Evolutionary conservation across 2,888 invertebrate genomes (phyloP).

Genomic region (Itoplectis maculator): DNA sequence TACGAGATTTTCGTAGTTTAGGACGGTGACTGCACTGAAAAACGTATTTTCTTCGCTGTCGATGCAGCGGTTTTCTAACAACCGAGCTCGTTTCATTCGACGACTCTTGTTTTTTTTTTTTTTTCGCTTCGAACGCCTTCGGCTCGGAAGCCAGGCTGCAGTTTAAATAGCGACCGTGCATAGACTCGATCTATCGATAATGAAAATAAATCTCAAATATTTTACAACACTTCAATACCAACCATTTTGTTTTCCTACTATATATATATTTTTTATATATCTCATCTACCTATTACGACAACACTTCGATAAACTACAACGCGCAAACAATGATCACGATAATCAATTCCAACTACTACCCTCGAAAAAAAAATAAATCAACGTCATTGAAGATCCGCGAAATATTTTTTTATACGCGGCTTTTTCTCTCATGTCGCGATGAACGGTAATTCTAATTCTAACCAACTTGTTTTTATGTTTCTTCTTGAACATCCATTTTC

Average conservation of each 20-base stretch:
- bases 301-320: slow-evolving; percentile 63
- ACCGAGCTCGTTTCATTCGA: slow-evolving; percentile 13
- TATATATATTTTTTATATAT: slow-evolving; percentile 41
- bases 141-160: not conserved
- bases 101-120: slow-evolving; percentile 20
- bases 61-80: slow-evolving; percentile 34
- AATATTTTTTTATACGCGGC: not conserved
- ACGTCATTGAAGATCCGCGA: no score
- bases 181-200: slow-evolving; percentile 44
- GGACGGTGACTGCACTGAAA: slow-evolving; percentile 66
- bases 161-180: slow-evolving; percentile 25
- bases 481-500: slow-evolving; percentile 17
- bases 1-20: slow-evolving; percentile 59
- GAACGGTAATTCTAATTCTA: no score
- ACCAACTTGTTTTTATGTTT: slow-evolving; percentile 9
- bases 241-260: slow-evolving; percentile 40
- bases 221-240: slow-evolving; percentile 57
- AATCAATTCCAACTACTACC: slow-evolving; percentile 55
- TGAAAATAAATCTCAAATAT: slow-evolving; percentile 54
- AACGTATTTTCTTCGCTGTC: slow-evolving; percentile 55
- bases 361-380: slow-evolving; percentile 2
- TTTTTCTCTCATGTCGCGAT: no score
- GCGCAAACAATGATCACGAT: slow-evolving; percentile 62
- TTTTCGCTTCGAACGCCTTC: slow-evolving; percentile 2
- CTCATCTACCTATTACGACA: slow-evolving; percentile 56